Base-by-base conservation (phyloP, 2,888 invertebrate species). In the Elmis aenea region DNA sequence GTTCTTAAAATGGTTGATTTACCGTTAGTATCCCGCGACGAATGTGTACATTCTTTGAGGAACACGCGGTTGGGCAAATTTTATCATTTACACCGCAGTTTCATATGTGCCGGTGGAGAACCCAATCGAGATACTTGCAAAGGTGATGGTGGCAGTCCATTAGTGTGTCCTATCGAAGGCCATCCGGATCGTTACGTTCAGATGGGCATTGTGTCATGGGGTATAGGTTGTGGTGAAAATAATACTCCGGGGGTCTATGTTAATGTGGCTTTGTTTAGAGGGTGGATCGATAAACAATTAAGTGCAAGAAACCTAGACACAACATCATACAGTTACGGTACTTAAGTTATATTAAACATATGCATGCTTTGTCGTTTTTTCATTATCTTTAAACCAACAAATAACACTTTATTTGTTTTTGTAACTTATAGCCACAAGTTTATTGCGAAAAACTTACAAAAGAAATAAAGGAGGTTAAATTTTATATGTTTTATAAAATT, bases 61-160 rank as follows among this genome's bases (percentile, higher is more conserved):
- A 68, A 66, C 18, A 86, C 86, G 0, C 71, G 83, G 1, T 70
- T 88, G 1, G 84, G 86, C 0, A 67, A 67, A 1, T 67, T 73
- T 56, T 88, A 83, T 58, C 55, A 67, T 20, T 70, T 89, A 3
- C 76, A 86, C 52, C 58, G 70, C 0, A 77, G 79, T 2, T 85
- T 86, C 58, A 74, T 85, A 36, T 88, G 88, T 56, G 87, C 87
- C 0, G 86, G 85, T 0, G 87, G 86, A 0, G 82, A 82, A 51
- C 54, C 65, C 1, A 81, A 76, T 8, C 75, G 74, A 42, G 85
- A 85, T 50, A 80, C 83, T 0, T 86, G 87, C 67, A 76, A 75
- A 54, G 81, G 51, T 2, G 87, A 88, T 56, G 87, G 87, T 0
- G 87, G 87, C 0, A 81, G 84, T 8, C 84, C 87, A 0, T 66